Evolutionary conservation across 2,797 vertebrate genomes (phyloP).

Genomic region (Gymnocypris eckloni): DNA sequence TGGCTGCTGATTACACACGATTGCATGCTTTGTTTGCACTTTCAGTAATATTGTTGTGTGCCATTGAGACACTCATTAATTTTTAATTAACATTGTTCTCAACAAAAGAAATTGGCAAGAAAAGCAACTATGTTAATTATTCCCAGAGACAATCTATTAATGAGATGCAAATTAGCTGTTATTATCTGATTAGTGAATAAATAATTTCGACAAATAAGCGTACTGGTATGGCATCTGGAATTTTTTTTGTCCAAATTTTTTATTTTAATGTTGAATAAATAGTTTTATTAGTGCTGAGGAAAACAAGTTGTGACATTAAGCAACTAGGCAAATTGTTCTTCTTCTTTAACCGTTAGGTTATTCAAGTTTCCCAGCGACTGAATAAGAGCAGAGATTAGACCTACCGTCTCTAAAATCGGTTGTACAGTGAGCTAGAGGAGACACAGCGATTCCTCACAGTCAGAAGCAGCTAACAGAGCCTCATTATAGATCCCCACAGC

Average conservation of each 20-base stretch:
- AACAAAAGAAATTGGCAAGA: constrained; percentile 36
- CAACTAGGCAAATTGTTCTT: constrained; percentile 60
- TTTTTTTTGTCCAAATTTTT: constrained; percentile 49
- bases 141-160: constrained; percentile 52
- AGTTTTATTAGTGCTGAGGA: constrained; percentile 45
- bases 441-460: constrained; percentile 44
- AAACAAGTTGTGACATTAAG: constrained; percentile 46
- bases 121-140: constrained; percentile 14
- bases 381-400: constrained; percentile 61
- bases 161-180: constrained; percentile 54
- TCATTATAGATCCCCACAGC: constrained; percentile 64
- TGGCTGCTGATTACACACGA: constrained; percentile 10
- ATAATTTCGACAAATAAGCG: constrained; percentile 15
- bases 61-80: constrained; percentile 41
- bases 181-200: constrained; percentile 43
- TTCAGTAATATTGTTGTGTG: constrained; percentile 30
- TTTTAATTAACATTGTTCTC: constrained; percentile 54
- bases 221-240: constrained; percentile 6
- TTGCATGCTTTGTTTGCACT: constrained; percentile 20
- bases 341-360: constrained; percentile 7
- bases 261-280: constrained; percentile 19
- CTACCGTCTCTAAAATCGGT: constrained; percentile 52
- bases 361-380: constrained; percentile 56
- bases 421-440: constrained; percentile 50
- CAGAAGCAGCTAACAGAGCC: constrained; percentile 60